phyloP scores from a whole-genome alignment of 2,888 invertebrate species.

The Ctena decussata region DNA sequence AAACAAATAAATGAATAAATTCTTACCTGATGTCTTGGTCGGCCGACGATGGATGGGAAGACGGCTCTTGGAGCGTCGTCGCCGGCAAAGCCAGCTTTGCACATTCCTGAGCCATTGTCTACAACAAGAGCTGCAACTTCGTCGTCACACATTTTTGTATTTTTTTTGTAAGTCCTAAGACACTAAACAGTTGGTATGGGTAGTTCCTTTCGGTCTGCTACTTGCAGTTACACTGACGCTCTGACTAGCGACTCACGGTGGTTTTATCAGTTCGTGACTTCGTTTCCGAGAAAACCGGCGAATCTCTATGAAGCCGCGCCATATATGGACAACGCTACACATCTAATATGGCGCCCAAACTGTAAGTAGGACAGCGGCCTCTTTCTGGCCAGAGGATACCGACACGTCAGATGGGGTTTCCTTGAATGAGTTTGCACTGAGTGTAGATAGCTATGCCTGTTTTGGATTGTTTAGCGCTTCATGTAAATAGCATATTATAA shows the following conservation, averaged over 20 bases:
- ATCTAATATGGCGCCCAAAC: slow-evolving; percentile 50
- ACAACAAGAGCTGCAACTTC: slow-evolving; percentile 87
- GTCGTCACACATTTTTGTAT: slow-evolving; percentile 74
- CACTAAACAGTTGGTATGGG: slow-evolving; percentile 10
- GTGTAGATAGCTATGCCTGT: slow-evolving; percentile 2
- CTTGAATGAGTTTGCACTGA: neutral
- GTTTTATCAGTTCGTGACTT: slow-evolving; percentile 42
- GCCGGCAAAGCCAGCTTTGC: slow-evolving; percentile 77
- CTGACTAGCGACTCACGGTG: slow-evolving; percentile 15
- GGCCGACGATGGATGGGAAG: slow-evolving; percentile 75
- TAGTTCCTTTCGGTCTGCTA: slow-evolving; percentile 44
- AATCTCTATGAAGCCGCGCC: slow-evolving; percentile 49
- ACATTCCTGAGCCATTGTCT: slow-evolving; percentile 94
- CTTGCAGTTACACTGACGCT: slow-evolving; percentile 54
- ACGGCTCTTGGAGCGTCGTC: slow-evolving; percentile 76
- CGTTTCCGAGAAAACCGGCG: slow-evolving; percentile 60
- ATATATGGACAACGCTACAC: slow-evolving; percentile 55
- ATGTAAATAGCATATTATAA: slow-evolving; percentile 20
- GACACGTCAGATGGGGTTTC: neutral
- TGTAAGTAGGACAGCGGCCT: slow-evolving; percentile 44
- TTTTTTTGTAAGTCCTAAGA: slow-evolving; percentile 23
- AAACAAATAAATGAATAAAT: too few species aligned
- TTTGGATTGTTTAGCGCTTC: slow-evolving; percentile 8
- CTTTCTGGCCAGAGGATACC: slow-evolving; percentile 25
- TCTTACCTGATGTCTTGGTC: slow-evolving; percentile 75